phyloP scores from a whole-genome alignment of 2,797 vertebrate species.

The Telmatherina bonti region DNA sequence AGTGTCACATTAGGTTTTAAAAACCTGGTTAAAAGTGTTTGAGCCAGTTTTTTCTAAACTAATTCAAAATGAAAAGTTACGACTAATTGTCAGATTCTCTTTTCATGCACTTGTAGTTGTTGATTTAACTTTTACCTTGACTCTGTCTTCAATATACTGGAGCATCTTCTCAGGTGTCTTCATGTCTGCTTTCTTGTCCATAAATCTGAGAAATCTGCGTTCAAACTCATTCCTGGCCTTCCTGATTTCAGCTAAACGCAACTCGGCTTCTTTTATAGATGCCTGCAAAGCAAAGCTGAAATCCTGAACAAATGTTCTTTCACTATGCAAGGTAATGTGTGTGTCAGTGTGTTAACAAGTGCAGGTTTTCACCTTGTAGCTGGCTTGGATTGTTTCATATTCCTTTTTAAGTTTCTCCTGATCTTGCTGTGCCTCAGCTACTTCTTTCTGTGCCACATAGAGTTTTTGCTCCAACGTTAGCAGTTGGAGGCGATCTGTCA shows the following conservation, averaged over 20 bases:
- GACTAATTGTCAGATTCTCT: neutral
- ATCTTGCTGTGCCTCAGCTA: constrained; percentile 43
- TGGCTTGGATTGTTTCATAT: constrained; percentile 46
- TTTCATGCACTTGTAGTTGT: neutral
- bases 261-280: constrained; percentile 54
- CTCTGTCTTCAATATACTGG: constrained; percentile 48
- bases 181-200: constrained; percentile 38
- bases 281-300: constrained; percentile 41
- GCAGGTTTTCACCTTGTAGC: constrained; percentile 54
- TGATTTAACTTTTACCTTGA: constrained; percentile 43
- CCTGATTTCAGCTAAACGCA: constrained; percentile 49
- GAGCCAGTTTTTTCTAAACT: too few relatives aligned
- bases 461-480: constrained; percentile 69
- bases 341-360: neutral
- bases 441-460: constrained; percentile 48
- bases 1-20: neutral
- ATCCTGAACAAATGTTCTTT: neutral
- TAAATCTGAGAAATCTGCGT: constrained; percentile 24
- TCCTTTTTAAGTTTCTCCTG: constrained; percentile 38
- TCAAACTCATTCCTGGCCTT: constrained; percentile 64
- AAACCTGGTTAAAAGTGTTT: too few relatives aligned
- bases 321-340: neutral
- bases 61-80: neutral
- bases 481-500: constrained; percentile 30
- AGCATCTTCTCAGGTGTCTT: constrained; percentile 59